Evolutionary conservation across 2,888 invertebrate species (phyloP).

Genomic region (Archips crataeganus): DNA sequence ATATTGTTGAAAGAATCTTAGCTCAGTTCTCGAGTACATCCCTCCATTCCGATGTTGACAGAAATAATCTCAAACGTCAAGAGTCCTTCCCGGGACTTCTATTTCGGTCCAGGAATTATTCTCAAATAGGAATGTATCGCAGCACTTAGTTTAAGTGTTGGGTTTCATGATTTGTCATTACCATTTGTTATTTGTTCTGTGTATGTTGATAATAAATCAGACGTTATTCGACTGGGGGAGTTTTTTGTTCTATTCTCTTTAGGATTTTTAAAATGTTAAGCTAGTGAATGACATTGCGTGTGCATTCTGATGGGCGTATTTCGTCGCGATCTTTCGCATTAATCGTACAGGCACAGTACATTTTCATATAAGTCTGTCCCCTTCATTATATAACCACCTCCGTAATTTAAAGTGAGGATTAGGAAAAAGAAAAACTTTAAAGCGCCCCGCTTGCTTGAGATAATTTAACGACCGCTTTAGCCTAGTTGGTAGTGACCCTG

Average conservation of each 20-base stretch:
- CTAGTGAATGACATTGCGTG: background rate
- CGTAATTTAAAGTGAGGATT: too few relatives aligned
- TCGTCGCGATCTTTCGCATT: too few relatives aligned
- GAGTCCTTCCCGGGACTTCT: slow-evolving; percentile 43
- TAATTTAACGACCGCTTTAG: too few relatives aligned
- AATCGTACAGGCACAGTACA: too few relatives aligned
- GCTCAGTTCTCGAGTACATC: slow-evolving; percentile 36
- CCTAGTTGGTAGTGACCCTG: too few relatives aligned
- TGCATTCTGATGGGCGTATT: too few relatives aligned
- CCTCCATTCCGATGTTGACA: slow-evolving; percentile 30
- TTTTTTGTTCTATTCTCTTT: background rate
- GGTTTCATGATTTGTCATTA: slow-evolving; percentile 41
- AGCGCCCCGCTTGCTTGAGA: too few relatives aligned
- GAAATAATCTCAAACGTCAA: slow-evolving; percentile 37
- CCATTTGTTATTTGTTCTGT: slow-evolving; percentile 35
- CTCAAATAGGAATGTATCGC: slow-evolving; percentile 46
- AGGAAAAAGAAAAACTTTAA: too few relatives aligned
- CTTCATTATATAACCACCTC: too few relatives aligned
- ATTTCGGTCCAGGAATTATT: slow-evolving; percentile 49
- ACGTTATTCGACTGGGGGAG: slow-evolving; percentile 13
- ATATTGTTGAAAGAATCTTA: slow-evolving; percentile 44
- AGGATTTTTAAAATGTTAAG: background rate
- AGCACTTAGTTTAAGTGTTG: slow-evolving; percentile 41
- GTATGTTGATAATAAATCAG: slow-evolving; percentile 34
- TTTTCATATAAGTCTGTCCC: too few relatives aligned